phyloP scores from a whole-genome alignment of 35 echinoderm and acorn worm genomes.

The Acanthaster planci region DNA sequence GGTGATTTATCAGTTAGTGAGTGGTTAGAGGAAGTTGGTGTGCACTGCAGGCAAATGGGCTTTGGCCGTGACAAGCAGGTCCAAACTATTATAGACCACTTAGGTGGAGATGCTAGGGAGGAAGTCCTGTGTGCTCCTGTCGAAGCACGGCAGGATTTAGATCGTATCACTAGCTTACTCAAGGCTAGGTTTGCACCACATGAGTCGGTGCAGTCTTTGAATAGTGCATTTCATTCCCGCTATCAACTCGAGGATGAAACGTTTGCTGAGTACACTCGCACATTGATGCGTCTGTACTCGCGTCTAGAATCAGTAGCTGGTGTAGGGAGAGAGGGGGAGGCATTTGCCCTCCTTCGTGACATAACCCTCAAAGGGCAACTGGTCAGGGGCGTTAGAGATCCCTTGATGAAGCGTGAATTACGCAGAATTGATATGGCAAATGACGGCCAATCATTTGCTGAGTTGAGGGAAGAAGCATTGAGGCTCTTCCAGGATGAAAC shows the following conservation, averaged over 20 bases:
- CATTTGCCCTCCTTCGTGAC: background rate
- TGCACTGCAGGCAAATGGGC: background rate
- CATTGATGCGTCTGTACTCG: constrained; percentile 34
- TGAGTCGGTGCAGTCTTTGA: background rate
- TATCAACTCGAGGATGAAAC: constrained; percentile 38
- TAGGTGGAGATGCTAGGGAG: constrained; percentile 3
- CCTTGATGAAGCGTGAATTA: constrained; percentile 2
- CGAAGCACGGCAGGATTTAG: background rate
- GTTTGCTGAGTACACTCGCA: constrained; percentile 43
- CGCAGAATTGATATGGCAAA: background rate
- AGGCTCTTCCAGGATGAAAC: background rate
- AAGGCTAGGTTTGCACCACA: background rate
- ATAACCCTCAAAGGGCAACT: constrained; percentile 21
- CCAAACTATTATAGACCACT: background rate
- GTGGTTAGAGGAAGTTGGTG: background rate
- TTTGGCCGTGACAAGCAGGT: background rate
- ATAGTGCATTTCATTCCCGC: constrained; percentile 30
- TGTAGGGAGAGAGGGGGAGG: background rate
- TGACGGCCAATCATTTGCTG: background rate
- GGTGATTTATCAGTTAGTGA: background rate
- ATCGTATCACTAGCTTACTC: background rate
- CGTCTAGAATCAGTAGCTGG: constrained; percentile 30
- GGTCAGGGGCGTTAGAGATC: constrained; percentile 6
- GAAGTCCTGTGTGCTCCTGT: background rate
- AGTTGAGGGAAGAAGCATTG: background rate